These are phyloP conservation scores for Anhinga rufa DNA, from an alignment of 2,113 vertebrate genomes.

Conservation along the genomic window DNA sequence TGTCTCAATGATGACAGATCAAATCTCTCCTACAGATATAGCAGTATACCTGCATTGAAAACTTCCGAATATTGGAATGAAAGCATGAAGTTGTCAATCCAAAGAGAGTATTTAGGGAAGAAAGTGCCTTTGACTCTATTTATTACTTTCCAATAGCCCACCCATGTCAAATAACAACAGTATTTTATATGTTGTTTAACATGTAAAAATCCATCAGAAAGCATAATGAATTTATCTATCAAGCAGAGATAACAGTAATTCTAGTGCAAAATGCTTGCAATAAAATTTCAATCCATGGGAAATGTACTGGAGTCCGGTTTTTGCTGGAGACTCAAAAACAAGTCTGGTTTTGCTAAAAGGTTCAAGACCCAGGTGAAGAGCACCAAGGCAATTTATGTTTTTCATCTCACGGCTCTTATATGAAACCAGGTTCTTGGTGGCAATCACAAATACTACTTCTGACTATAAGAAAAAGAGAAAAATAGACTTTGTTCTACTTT, in stretches of 20 bases:
- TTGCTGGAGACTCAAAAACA: neutral
- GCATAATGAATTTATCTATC: neutral
- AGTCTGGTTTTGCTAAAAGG: neutral
- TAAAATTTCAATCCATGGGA: neutral
- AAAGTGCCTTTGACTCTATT: neutral
- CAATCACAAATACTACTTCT: neutral
- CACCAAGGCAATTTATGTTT: neutral
- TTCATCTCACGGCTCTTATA: neutral
- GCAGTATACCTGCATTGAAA: neutral
- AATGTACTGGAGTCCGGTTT: neutral
- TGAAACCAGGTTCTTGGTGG: neutral
- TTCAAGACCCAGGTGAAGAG: neutral
- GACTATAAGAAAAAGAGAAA: neutral
- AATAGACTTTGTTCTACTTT: neutral
- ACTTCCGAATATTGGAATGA: slow-evolving; percentile 4
- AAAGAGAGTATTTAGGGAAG: neutral
- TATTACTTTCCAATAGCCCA: neutral
- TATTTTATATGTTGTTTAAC: neutral
- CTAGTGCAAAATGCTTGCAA: neutral
- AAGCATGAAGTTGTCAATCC: neutral
- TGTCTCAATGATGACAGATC: slow-evolving; percentile 21
- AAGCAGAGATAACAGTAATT: neutral
- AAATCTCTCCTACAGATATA: neutral
- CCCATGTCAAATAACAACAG: neutral
- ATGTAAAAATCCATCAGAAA: neutral